Conservation (phyloP, 2,888 invertebrate genomes). For the Chaetoderma sp. region DNA sequence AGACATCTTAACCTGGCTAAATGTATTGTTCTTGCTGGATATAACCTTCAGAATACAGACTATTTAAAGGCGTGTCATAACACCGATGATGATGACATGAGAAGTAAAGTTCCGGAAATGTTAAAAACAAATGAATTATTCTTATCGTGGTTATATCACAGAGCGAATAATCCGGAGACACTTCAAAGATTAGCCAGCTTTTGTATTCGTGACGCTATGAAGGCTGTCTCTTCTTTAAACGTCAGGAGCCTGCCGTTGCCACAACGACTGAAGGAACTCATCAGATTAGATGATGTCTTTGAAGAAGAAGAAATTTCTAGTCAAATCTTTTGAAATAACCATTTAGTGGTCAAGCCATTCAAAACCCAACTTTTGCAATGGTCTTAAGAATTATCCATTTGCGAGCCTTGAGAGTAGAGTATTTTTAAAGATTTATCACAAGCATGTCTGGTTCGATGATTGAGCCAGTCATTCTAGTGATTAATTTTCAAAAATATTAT, state of each 20-base stretch:
- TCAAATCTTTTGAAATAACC: too few relatives aligned
- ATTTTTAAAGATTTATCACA: too few relatives aligned
- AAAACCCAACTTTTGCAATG: too few relatives aligned
- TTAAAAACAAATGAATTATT: constrained; percentile 39
- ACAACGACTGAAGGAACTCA: constrained; percentile 37
- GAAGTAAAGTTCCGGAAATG: constrained; percentile 33
- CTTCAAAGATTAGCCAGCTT: constrained; percentile 36
- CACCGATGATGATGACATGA: too few relatives aligned
- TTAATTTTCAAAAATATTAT: too few relatives aligned
- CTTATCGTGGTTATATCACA: constrained; percentile 32
- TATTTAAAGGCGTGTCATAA: constrained; percentile 29
- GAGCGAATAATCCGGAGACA: constrained; percentile 31
- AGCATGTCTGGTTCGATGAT: too few relatives aligned
- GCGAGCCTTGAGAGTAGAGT: too few relatives aligned
- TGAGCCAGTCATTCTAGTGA: too few relatives aligned
- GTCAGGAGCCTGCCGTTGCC: constrained; percentile 47
- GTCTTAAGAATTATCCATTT: too few relatives aligned
- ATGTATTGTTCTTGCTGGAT: constrained; percentile 45
- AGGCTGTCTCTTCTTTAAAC: constrained; percentile 26
- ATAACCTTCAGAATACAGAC: constrained; percentile 36
- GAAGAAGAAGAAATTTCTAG: background rate
- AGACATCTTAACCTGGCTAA: constrained; percentile 44
- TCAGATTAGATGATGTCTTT: constrained; percentile 37
- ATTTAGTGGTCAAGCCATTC: too few relatives aligned
- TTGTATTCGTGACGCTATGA: constrained; percentile 38